Evolutionary conservation across 2,113 vertebrate species (phyloP).

Genomic region (Pandion haliaetus): DNA sequence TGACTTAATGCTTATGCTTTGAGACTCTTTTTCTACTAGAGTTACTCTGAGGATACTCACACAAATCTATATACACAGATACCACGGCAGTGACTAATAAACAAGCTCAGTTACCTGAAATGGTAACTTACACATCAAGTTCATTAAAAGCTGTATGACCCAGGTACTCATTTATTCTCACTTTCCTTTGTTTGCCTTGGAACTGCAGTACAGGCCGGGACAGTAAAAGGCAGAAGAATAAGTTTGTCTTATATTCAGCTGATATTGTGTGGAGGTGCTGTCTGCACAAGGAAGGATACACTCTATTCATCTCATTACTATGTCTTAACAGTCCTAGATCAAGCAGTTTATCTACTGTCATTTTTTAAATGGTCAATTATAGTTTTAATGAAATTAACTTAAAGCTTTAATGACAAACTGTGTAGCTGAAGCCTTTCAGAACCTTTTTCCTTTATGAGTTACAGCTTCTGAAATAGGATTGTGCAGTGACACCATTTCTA

Average conservation of each 20-base stretch:
- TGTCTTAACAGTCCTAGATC: background rate
- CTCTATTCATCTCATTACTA: background rate
- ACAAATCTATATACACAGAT: background rate
- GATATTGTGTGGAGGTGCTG: background rate
- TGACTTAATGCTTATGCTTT: background rate
- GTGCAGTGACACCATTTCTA: background rate
- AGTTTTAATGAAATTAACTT: slow-evolving; percentile 20
- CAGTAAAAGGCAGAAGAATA: background rate
- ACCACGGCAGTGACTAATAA: background rate
- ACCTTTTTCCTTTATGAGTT: background rate
- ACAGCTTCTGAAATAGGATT: background rate
- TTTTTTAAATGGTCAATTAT: background rate
- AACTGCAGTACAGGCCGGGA: background rate
- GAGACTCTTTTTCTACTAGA: background rate
- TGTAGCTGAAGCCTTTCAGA: background rate
- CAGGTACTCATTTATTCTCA: background rate
- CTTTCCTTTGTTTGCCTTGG: background rate
- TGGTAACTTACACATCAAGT: background rate
- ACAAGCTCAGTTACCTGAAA: background rate
- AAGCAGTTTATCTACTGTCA: background rate
- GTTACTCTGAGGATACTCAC: background rate
- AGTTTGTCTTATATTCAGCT: background rate
- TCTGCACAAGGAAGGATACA: background rate
- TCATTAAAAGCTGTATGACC: background rate
- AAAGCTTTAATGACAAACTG: background rate